Evolutionary conservation across 2,113 vertebrate genomes (phyloP).

Genomic region (human (Homo sapiens)): GRCh38 chrX:152368001-152368500

Average conservation of each 20-base stretch:
- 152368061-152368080: neutral
- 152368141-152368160: neutral
- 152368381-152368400: neutral
- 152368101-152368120: neutral
- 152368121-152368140: neutral
- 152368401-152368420: neutral
- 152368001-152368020: neutral
- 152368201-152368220: neutral
- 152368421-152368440: neutral
- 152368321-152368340: neutral
- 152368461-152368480: neutral
- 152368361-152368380: neutral
- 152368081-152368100: neutral
- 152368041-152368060: neutral
- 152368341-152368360: neutral
- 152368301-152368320: neutral
- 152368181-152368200: neutral
- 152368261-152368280: neutral
- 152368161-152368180: neutral
- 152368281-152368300: no score
- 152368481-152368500: neutral
- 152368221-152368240: neutral
- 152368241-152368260: neutral
- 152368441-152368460: neutral
- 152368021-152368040: neutral